Evolutionary conservation across 2,113 vertebrate species (phyloP), one percentile per base, ranked within the genome.

Genomic region (Boleophthalmus pectinirostris): DNA sequence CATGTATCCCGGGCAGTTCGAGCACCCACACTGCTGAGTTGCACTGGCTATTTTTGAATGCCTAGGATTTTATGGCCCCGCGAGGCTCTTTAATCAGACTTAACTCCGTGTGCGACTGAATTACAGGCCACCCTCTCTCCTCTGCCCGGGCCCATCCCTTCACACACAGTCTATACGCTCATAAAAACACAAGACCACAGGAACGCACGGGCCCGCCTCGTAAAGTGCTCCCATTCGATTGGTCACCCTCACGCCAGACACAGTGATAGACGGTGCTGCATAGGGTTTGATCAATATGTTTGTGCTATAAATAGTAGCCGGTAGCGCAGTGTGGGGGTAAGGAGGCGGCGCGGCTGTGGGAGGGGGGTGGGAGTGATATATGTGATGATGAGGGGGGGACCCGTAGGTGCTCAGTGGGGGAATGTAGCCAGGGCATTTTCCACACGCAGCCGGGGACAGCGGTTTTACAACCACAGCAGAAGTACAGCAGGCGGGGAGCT

Each of bases 241-340:
- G 53, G 4, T 4, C 15, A 69, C 81, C 72, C 71, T 75, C 54
- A 60, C 64, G 74, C 71, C n/a, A 79, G 87, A 85, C 87, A 86
- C 70, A 74, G 79, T 90, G 88, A 90, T 85, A 78, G 82, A 91
- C 76, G 78, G 81, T 88, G 87, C 84, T 88, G 89, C 88, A 87
- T 88, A 58, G 85, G 57, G 86, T 47, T 70, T 92, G 91, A 92
- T 93, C 91, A 91, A 93, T 93, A 93, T 91, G 91, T 93, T 92
- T 92, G 89, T 80, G 86, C 92, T 92, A 91, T 92, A 91, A 93
- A 93, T 90, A 91, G 91, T 90, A 91, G 91, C 89, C 75, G 0
- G 33, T 81, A 89, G 85, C 75, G 85, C 84, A 82, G 83, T 88
- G 80, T 91, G 87, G 82, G 72, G 79, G 87, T 90, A 86, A 84